A percentile compares a stretch with the other conserved stretches of the same genome.
Evolutionary conservation across 2,888 invertebrate genomes (phyloP).

Genomic region (Zhuqinia jingwanae): DNA sequence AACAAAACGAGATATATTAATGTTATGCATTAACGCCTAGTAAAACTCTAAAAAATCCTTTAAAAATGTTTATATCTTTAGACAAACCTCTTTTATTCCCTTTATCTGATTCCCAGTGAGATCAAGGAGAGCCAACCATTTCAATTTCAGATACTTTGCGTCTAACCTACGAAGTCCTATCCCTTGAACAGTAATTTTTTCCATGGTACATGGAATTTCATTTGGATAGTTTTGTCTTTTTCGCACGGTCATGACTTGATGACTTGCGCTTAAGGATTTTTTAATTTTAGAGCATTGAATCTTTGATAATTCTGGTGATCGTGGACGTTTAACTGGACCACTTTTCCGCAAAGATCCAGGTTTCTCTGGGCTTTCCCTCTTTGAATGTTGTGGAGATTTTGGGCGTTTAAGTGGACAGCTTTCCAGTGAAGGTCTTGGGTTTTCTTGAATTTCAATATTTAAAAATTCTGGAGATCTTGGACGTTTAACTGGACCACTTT

Average conservation of each 20-base stretch:
- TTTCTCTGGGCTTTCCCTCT: not conserved
- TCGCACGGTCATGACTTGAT: not conserved
- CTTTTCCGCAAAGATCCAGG: conserved; percentile 17
- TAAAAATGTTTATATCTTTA: too few species aligned
- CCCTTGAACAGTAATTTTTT: conserved; percentile 36
- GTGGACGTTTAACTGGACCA: conserved; percentile 31
- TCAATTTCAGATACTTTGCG: conserved; percentile 24
- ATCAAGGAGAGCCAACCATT: conserved; percentile 39
- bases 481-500: conserved; percentile 34
- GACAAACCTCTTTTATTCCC: conserved; percentile 37
- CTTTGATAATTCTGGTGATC: conserved; percentile 57
- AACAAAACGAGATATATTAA: not conserved
- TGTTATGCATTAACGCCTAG: too few species aligned
- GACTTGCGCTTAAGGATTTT: conserved; percentile 6
- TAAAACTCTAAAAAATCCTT: too few species aligned
- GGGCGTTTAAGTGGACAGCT: too few species aligned
- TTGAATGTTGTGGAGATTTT: not conserved
- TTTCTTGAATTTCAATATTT: conserved; percentile 32
- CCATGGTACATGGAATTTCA: conserved; percentile 16
- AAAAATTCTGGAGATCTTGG: conserved; percentile 52
- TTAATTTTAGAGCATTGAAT: conserved; percentile 25
- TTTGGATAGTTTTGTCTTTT: conserved; percentile 67
- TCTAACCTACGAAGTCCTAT: conserved; percentile 62
- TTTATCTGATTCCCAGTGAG: conserved; percentile 53
- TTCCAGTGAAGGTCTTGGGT: too few species aligned